These are phyloP conservation scores for Sipunculus nudus DNA, from an alignment of 2,888 invertebrate species.

Conservation along the genomic window DNA sequence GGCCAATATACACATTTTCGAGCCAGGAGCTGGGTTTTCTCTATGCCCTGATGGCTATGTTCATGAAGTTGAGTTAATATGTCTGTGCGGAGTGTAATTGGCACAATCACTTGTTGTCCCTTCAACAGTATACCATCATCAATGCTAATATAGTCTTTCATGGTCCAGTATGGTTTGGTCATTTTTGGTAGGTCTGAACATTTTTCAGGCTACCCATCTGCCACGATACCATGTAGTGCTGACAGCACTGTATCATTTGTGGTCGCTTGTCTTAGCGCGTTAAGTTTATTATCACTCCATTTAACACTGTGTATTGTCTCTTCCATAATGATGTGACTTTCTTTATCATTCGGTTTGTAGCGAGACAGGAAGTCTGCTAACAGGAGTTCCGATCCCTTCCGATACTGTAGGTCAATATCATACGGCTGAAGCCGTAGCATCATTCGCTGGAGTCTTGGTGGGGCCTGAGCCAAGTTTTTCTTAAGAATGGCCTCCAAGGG, in stretches of 20 bases:
- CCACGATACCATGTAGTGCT: conserved; percentile 14
- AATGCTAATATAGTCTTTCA: conserved; percentile 20
- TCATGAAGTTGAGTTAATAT: conserved; percentile 21
- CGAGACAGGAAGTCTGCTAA: conserved; percentile 37
- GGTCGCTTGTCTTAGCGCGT: conserved; percentile 7
- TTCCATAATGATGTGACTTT: conserved; percentile 14
- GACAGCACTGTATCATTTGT: conserved; percentile 13
- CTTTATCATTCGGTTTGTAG: conserved; percentile 8
- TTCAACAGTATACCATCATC: conserved; percentile 28
- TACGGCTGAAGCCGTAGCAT: conserved; percentile 29
- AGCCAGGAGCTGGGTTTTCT: conserved; percentile 22
- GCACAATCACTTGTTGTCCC: conserved; percentile 22
- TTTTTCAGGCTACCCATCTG: no score
- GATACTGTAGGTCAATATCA: conserved; percentile 21
- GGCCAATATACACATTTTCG: conserved; percentile 23
- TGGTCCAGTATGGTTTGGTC: conserved; percentile 18
- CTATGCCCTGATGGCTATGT: conserved; percentile 12
- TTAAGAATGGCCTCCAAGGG: conserved; percentile 25
- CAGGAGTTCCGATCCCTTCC: conserved; percentile 23
- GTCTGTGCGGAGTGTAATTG: conserved; percentile 4
- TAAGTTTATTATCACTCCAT: conserved; percentile 5
- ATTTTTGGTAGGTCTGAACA: conserved; percentile 12
- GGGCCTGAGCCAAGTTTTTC: conserved; percentile 26
- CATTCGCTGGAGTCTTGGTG: conserved; percentile 31
- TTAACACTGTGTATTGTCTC: conserved; percentile 12